Evolutionary conservation across 2,113 vertebrate species (phyloP), one percentile per base, ranked within the genome.

Genomic region (Alectura lathami): DNA sequence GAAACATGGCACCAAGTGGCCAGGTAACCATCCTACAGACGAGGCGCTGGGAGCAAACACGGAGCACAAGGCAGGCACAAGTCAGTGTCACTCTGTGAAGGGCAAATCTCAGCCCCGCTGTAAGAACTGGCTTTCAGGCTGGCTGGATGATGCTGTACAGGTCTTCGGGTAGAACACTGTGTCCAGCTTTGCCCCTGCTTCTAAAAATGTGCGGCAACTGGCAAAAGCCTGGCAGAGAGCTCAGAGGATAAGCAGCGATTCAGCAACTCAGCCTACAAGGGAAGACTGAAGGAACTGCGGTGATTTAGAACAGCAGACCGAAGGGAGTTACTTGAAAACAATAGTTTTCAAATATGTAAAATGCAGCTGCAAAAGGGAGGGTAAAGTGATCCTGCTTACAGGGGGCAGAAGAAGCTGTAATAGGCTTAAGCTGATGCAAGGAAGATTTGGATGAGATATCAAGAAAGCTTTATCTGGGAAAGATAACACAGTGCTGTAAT

Each of bases 381-480:
- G 23, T 50, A 73, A 86, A 80, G 27, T 53, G 45, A 50, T 83
- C 83, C 83, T 86, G 29, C 42, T 90, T 67, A 56, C 29, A 75
- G 50, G 18, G 42, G 30, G 63, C n/a, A 86, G 72, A 68, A 76
- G 24, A 47, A 70, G 34, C 40, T 91, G n/a, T 32, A 90, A 86
- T 15, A 57, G 29, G 45, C 32, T 95, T 80, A 74, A 83, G 30
- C 36, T 85, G 18, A 63, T 85, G 67, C 48, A 63, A 81, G 53
- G 63, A 66, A 90, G 75, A 83, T 5, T 83, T 54, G 88, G 50
- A 83, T 23, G 22, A 67, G 74, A 90, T 30, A 83, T 60, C 17
- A 80, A 83, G 32, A 80, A 90, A 63, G 47, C 29, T 83, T 94
- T 83, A 80, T 80, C 59, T 88, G 86, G 21, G 64, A 91, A 77